Conservation (phyloP, 2,113 vertebrate species). For the Mobula birostris region DNA sequence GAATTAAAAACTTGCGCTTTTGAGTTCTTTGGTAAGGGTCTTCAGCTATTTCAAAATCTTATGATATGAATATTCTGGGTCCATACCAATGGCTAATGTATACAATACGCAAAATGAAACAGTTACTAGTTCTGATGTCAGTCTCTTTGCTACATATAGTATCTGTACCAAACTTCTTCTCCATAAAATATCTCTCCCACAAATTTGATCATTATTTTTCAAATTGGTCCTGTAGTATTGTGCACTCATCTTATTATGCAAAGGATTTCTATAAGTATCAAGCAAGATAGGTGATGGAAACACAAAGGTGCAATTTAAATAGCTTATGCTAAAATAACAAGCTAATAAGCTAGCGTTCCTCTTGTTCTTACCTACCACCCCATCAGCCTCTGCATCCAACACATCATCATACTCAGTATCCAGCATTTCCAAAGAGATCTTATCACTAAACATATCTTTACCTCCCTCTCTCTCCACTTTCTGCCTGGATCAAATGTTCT, state of each 20-base stretch:
- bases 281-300: not conserved
- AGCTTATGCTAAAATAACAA: not conserved
- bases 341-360: not conserved
- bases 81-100: not conserved
- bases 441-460: too few relatives aligned
- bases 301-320: not conserved
- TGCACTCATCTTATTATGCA: not conserved
- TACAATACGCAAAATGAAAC: not conserved
- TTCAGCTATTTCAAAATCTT: not conserved
- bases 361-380: too few relatives aligned
- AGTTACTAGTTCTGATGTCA: not conserved
- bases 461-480: too few relatives aligned
- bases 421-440: too few relatives aligned
- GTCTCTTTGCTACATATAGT: not conserved
- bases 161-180: not conserved
- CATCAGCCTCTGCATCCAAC: too few relatives aligned
- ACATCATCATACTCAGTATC: too few relatives aligned
- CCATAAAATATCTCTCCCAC: not conserved
- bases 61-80: not conserved
- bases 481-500: too few relatives aligned
- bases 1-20: not conserved
- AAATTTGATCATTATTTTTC: not conserved
- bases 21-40: not conserved
- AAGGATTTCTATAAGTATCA: not conserved
- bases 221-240: not conserved